These are phyloP conservation scores for Dicycla oo DNA, from an alignment of 2,888 invertebrate species.

Conservation along the genomic window DNA sequence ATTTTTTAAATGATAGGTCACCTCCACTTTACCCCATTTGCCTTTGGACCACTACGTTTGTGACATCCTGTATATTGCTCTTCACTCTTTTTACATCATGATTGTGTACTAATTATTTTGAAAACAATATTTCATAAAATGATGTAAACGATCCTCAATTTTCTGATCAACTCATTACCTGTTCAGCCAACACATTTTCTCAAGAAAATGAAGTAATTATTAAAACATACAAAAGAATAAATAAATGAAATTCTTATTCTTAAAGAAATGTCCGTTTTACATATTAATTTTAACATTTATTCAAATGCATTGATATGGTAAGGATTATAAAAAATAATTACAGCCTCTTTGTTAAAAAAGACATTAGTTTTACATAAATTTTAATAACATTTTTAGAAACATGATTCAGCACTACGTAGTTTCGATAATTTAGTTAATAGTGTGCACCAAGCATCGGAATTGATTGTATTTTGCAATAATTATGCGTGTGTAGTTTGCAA, in stretches of 20 bases:
- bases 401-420: neutral
- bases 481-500: constrained; percentile 64
- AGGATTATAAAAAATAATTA: neutral
- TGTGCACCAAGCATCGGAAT: constrained; percentile 46
- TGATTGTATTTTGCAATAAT: constrained; percentile 66
- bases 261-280: neutral
- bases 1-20: too few relatives aligned
- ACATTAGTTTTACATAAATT: constrained; percentile 4
- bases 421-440: constrained; percentile 11
- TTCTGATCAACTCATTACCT: too few relatives aligned
- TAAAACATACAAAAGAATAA: too few relatives aligned
- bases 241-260: too few relatives aligned
- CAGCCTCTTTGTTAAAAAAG: constrained; percentile 1
- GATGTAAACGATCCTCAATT: neutral
- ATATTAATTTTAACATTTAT: neutral
- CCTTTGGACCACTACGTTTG: too few relatives aligned
- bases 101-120: neutral
- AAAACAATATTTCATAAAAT: neutral
- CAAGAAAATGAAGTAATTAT: too few relatives aligned
- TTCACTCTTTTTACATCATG: neutral
- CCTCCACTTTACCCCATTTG: too few relatives aligned
- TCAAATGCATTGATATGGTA: neutral
- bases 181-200: too few relatives aligned
- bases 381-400: constrained; percentile 12
- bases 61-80: too few relatives aligned